Percentiles rank a stretch among this genome's conserved stretches.
Conservation (phyloP, 1,140 invertebrate genomes). For the Ips typographus region DNA sequence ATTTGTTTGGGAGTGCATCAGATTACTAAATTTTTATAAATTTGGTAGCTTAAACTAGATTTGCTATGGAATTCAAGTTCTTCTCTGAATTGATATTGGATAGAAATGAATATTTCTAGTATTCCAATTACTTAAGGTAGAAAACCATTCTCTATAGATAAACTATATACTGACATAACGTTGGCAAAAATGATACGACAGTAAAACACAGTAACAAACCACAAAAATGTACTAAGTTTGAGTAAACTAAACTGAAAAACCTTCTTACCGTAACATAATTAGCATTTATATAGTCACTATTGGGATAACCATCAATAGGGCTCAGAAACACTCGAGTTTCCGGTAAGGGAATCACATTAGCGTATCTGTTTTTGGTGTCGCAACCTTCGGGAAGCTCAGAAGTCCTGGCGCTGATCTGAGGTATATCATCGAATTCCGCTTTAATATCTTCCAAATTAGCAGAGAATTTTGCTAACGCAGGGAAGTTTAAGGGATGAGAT, state of each 20-base stretch:
- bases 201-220: constrained; percentile 5
- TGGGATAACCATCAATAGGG: constrained; percentile 68
- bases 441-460: constrained; percentile 70
- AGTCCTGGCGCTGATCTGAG: constrained; percentile 70
- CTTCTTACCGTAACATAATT: constrained; percentile 77
- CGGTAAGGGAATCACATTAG: constrained; percentile 89
- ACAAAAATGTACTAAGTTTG: background rate
- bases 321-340: constrained; percentile 80
- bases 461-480: constrained; percentile 72
- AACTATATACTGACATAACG: too few relatives aligned
- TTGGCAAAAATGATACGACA: too few relatives aligned
- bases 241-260: background rate
- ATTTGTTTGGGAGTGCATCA: too few relatives aligned
- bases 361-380: constrained; percentile 90
- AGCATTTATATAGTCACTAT: constrained; percentile 90
- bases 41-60: too few relatives aligned
- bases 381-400: constrained; percentile 83
- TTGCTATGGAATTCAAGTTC: too few relatives aligned
- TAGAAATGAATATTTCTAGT: too few relatives aligned
- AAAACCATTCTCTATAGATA: too few relatives aligned
- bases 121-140: too few relatives aligned
- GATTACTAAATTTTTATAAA: too few relatives aligned
- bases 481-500: constrained; percentile 70
- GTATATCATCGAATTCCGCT: constrained; percentile 78
- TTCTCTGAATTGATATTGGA: too few relatives aligned